Base-by-base conservation (phyloP, 1,140 invertebrate genomes). In the Augochlora pura region DNA sequence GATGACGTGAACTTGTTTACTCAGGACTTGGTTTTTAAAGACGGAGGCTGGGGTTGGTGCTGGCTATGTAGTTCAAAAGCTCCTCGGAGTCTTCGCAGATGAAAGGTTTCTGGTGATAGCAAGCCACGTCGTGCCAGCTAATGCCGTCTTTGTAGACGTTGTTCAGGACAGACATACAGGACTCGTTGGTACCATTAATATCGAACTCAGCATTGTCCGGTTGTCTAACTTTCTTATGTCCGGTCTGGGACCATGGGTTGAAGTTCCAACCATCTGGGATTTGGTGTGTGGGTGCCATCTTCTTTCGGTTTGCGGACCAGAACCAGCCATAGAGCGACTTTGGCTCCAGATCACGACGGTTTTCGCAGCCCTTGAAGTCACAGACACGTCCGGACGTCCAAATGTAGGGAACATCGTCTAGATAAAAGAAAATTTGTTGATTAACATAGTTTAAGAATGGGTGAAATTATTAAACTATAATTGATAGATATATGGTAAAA, bases 121-220 rank as follows among this genome's bases (percentile, higher is more conserved):
- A 98, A 77, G 97, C 97, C 54, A 98, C 97, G 91, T 98, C 97
- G 93, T 98, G 97, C 97, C 97, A 98, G 67, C 96, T 96, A 87
- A 98, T 97, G 67, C 97, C 97, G 90, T 98, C 97, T 81, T 96
- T 97, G 94, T 98, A 98, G 1, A 98, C 97, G 91, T 98, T 98
- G 94, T 98, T 98, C 49, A 98, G 93, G 60, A 98, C 94, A 16
- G 96, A 96, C 77, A 98, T 88, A 88, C 97, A 98, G 49, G 97
- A 97, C 89, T 98, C 97, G 69, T 95, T 95, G 49, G 97, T 98
- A 64, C 96, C 95, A 92, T 98, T 98, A 92, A 98, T 98, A 86
- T 97, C 97, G 92, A 96, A 98, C 91, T 98, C 97, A 1, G 97
- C 97, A 88, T 98, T 98, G 91, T 98, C 97, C 1, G 97, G 97